Evolutionary conservation across 1,140 invertebrate genomes (phyloP).

Genomic region (Pogonomyrmex barbatus): DNA sequence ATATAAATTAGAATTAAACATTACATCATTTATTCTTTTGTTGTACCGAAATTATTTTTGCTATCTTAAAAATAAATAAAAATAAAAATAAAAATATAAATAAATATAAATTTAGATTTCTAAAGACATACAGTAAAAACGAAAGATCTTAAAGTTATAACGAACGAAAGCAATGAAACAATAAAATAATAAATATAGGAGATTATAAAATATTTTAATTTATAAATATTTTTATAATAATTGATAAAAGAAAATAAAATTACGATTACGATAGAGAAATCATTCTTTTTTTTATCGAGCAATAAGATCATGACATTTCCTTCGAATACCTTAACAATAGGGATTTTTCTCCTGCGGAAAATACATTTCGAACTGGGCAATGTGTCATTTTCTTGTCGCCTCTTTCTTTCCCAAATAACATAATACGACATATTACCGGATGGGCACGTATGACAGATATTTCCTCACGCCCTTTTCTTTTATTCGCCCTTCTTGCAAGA

Average conservation of each 20-base stretch:
- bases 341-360: background rate
- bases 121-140: too few relatives aligned
- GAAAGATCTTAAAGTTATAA: background rate
- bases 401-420: conserved; percentile 48
- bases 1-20: background rate
- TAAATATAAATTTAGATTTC: too few relatives aligned
- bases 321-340: background rate
- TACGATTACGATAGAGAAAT: background rate
- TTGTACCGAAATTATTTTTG: background rate
- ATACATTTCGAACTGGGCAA: background rate
- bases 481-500: conserved; percentile 59
- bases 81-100: background rate
- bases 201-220: background rate
- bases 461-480: conserved; percentile 57
- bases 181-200: background rate
- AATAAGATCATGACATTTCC: background rate
- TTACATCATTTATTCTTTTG: background rate
- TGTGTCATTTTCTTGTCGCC: background rate
- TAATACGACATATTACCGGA: conserved; percentile 27
- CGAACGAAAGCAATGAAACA: background rate
- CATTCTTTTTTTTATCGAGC: background rate
- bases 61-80: background rate
- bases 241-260: background rate
- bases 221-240: conserved; percentile 16
- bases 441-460: conserved; percentile 33